phyloP scores from a whole-genome alignment of 2,797 vertebrate genomes.

The Poecilia picta region DNA sequence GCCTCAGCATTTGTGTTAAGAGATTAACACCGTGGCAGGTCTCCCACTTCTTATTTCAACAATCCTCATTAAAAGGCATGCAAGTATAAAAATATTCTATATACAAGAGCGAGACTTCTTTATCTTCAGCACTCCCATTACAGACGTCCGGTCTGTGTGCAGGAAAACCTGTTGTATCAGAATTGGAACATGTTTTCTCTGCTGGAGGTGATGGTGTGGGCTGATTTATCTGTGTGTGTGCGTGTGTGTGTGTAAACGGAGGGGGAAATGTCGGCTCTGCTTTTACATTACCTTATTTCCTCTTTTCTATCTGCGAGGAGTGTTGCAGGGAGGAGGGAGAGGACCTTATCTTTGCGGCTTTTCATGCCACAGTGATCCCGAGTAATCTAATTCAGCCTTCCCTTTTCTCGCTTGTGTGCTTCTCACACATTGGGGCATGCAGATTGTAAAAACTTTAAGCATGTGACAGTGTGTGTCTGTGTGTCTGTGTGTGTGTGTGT shows the following conservation, averaged over 20 bases:
- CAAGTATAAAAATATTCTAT: slow-evolving; percentile 7
- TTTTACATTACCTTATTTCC: slow-evolving; percentile 72
- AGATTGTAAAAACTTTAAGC: slow-evolving; percentile 61
- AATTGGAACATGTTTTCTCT: slow-evolving; percentile 55
- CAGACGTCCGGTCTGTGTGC: slow-evolving; percentile 22
- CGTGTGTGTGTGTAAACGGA: slow-evolving; percentile 26
- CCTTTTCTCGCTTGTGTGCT: slow-evolving; percentile 73
- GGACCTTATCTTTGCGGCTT: slow-evolving; percentile 75
- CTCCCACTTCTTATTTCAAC: neutral
- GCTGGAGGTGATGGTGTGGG: slow-evolving; percentile 25
- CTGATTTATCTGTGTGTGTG: slow-evolving; percentile 10
- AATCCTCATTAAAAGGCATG: slow-evolving; percentile 4
- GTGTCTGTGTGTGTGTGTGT: slow-evolving; percentile 1
- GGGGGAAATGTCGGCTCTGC: slow-evolving; percentile 40
- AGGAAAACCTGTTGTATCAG: slow-evolving; percentile 32
- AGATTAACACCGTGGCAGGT: neutral
- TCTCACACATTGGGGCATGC: slow-evolving; percentile 72
- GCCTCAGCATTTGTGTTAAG: neutral
- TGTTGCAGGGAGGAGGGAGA: slow-evolving; percentile 55
- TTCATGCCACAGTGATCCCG: slow-evolving; percentile 79
- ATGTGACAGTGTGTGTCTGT: slow-evolving; percentile 1
- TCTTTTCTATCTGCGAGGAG: slow-evolving; percentile 53
- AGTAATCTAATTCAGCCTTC: slow-evolving; percentile 79
- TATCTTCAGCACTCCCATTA: slow-evolving; percentile 22
- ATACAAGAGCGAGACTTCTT: neutral